Conservation (phyloP, 1,140 invertebrate genomes). For the Drosophila littoralis region DNA sequence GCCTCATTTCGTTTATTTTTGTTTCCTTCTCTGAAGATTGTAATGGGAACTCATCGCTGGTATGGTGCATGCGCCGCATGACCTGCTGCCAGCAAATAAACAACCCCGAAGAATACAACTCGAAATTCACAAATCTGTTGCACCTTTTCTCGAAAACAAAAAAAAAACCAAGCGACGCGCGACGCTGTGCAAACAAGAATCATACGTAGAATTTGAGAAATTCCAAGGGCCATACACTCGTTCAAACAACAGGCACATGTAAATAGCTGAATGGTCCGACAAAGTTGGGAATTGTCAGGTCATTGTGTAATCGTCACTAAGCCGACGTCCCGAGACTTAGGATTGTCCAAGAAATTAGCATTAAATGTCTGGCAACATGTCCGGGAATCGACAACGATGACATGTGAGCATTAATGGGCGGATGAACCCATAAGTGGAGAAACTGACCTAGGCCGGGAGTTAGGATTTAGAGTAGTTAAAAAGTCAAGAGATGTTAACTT, state of each 20-base stretch:
- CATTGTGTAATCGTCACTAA: slow-evolving; percentile 74
- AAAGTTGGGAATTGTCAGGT: slow-evolving; percentile 28
- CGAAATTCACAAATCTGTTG: slow-evolving; percentile 44
- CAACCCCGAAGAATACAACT: slow-evolving; percentile 56
- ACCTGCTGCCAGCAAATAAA: slow-evolving; percentile 47
- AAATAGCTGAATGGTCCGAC: slow-evolving; percentile 41
- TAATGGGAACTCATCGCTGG: slow-evolving; percentile 29
- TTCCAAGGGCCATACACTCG: slow-evolving; percentile 30
- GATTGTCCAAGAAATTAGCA: slow-evolving; percentile 79
- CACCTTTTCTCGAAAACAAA: slow-evolving; percentile 44
- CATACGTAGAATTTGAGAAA: slow-evolving; percentile 40
- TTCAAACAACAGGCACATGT: slow-evolving; percentile 19
- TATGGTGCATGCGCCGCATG: slow-evolving; percentile 32
- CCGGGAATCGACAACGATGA: slow-evolving; percentile 1
- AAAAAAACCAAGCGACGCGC: slow-evolving; percentile 59
- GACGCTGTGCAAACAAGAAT: slow-evolving; percentile 65
- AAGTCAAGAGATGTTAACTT: neutral
- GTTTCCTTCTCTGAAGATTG: slow-evolving; percentile 1
- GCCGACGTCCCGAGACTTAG: slow-evolving; percentile 60
- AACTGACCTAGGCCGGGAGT: neutral
- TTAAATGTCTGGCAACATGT: slow-evolving; percentile 37
- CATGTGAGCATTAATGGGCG: slow-evolving; percentile 1
- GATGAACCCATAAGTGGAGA: neutral
- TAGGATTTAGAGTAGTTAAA: neutral
- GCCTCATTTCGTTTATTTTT: neutral